phyloP scores from a whole-genome alignment of 64 coral and sea anemone species.

The Actinia equina region DNA sequence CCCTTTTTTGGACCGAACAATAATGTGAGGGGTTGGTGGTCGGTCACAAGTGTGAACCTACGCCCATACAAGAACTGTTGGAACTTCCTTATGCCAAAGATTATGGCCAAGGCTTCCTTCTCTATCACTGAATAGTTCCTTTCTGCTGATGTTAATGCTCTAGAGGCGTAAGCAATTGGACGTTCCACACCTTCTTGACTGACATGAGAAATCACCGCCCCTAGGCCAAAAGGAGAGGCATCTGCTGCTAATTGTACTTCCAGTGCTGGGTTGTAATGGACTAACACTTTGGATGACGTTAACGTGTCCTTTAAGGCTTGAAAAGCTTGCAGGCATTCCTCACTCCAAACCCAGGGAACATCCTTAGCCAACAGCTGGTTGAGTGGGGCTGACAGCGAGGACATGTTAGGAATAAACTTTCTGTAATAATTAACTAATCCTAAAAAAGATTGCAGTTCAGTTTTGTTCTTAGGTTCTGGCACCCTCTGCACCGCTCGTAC shows the following conservation, averaged over 20 bases:
- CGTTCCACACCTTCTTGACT: conserved; percentile 17
- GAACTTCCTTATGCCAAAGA: conserved; percentile 37
- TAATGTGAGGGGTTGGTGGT: conserved; percentile 33
- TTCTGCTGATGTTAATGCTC: not conserved
- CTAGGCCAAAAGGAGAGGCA: not conserved
- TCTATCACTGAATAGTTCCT: conserved; percentile 23
- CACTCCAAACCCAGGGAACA: conserved; percentile 23
- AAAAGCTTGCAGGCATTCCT: conserved; percentile 1
- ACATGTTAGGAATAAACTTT: conserved; percentile 35
- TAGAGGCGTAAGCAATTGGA: not conserved
- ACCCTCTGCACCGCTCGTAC: conserved; percentile 19
- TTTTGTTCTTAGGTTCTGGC: conserved; percentile 9
- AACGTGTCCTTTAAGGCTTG: conserved; percentile 9
- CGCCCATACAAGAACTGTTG: conserved; percentile 37
- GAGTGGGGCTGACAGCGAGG: not conserved
- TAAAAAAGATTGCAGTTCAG: conserved; percentile 17
- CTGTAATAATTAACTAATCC: conserved; percentile 42
- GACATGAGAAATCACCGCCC: conserved; percentile 21
- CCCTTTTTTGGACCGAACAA: conserved; percentile 27
- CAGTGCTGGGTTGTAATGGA: conserved; percentile 10
- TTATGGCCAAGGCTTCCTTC: conserved; percentile 41
- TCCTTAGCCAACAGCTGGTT: conserved; percentile 22
- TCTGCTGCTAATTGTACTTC: not conserved
- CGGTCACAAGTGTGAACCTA: conserved; percentile 11
- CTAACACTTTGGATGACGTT: not conserved